Evolutionary conservation across 2,797 vertebrate species (phyloP).

Genomic region (Coendou prehensilis): DNA sequence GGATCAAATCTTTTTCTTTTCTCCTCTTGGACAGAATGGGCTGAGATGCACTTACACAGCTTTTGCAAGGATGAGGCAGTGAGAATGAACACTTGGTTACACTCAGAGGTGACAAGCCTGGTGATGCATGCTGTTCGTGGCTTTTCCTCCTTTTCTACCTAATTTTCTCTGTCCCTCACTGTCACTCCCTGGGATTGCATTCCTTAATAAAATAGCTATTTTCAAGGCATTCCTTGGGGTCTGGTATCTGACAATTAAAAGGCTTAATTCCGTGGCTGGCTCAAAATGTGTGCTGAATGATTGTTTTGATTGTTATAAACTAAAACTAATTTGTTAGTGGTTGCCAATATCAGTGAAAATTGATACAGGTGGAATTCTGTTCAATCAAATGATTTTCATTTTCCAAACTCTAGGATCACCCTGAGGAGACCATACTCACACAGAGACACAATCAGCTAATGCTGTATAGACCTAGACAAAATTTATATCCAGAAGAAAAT

Average conservation of each 20-base stretch:
- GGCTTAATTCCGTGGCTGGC: not conserved
- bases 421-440: not conserved
- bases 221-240: not conserved
- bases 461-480: not conserved
- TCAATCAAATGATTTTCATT: not conserved
- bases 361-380: not conserved
- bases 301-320: constrained; percentile 11
- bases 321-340: not conserved
- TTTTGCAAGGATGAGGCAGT: not conserved
- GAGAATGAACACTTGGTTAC: not conserved
- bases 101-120: not conserved
- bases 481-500: not conserved
- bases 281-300: constrained; percentile 6
- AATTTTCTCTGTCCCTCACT: not conserved
- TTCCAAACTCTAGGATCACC: not conserved
- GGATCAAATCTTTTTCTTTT: not conserved
- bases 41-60: not conserved
- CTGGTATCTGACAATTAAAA: constrained; percentile 18
- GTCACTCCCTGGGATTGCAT: not conserved
- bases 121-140: not conserved
- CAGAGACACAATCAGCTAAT: not conserved
- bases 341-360: not conserved
- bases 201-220: not conserved
- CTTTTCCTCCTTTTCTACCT: not conserved
- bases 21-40: not conserved